Conservation (phyloP, 2,888 invertebrate species). For the Platycheirus albimanus region DNA sequence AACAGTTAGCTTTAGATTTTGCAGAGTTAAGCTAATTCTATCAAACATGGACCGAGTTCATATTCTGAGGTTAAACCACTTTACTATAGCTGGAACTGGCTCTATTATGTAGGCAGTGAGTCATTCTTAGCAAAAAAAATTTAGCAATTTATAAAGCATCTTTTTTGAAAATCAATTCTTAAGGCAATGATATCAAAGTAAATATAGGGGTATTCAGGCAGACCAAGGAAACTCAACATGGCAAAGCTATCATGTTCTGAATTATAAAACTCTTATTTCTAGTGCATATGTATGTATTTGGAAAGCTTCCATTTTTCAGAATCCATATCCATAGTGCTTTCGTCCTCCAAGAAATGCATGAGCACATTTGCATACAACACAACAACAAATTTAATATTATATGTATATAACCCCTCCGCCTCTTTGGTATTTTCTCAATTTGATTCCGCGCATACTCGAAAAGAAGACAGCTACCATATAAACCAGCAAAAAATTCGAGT, state of each 20-base stretch:
- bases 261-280: too few species aligned
- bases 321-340: too few species aligned
- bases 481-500: constrained; percentile 24
- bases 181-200: constrained; percentile 1
- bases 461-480: constrained; percentile 42
- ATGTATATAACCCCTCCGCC: constrained; percentile 22
- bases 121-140: constrained; percentile 1
- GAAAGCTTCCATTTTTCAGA: constrained; percentile 29
- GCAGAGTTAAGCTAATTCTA: too few species aligned
- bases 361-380: constrained; percentile 56
- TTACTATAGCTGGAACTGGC: too few species aligned
- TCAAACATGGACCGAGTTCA: too few species aligned
- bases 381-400: too few species aligned
- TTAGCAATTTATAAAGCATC: background rate
- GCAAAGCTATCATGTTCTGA: constrained; percentile 7
- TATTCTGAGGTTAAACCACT: too few species aligned
- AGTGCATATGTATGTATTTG: constrained; percentile 8
- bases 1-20: too few species aligned
- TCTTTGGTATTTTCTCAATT: constrained; percentile 44
- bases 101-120: too few species aligned
- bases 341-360: constrained; percentile 68
- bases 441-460: constrained; percentile 68
- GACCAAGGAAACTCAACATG: too few species aligned
- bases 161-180: background rate
- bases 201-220: background rate